Conservation (phyloP, 2,113 vertebrate genomes). For the Cebus imitator region DNA sequence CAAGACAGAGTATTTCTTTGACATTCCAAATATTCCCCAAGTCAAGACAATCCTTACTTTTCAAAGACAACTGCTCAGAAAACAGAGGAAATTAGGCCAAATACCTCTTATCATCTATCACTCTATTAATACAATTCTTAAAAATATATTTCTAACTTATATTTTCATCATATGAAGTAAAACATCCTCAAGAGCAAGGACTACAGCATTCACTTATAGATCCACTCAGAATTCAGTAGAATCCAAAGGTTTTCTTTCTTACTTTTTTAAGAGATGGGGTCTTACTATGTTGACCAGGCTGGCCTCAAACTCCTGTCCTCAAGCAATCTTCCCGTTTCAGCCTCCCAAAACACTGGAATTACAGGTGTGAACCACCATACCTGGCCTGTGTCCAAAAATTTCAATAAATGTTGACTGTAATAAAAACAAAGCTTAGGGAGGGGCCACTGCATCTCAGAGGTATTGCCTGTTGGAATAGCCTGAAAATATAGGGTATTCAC, state of each 20-base stretch:
- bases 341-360: too few relatives aligned
- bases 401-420: background rate
- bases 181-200: background rate
- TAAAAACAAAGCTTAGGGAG: background rate
- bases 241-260: background rate
- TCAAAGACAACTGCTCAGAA: background rate
- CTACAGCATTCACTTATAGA: background rate
- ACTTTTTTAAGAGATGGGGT: too few relatives aligned
- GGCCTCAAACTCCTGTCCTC: too few relatives aligned
- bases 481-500: background rate
- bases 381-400: too few relatives aligned
- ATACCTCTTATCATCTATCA: background rate
- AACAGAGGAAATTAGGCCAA: background rate
- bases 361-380: too few relatives aligned
- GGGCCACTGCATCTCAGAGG: background rate
- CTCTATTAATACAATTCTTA: background rate
- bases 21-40: background rate
- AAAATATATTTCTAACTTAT: background rate
- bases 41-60: background rate
- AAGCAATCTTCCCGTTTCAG: too few relatives aligned
- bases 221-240: background rate
- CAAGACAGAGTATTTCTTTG: background rate
- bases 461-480: background rate
- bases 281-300: too few relatives aligned
- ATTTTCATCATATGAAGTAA: background rate